These are phyloP conservation scores for Maniola hyperantus DNA, from an alignment of 2,888 invertebrate species.

Conservation along the genomic window DNA sequence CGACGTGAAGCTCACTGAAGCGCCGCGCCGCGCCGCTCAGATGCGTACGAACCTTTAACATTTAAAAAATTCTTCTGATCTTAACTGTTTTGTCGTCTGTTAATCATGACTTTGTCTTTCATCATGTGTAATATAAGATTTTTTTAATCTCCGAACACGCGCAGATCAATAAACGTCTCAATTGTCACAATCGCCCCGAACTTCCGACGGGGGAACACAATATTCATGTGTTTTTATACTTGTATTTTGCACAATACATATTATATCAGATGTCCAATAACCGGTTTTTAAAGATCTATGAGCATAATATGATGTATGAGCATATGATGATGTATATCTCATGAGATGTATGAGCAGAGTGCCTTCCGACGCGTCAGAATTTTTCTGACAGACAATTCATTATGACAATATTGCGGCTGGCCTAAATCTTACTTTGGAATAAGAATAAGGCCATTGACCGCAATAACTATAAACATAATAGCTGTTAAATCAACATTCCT, in stretches of 20 bases:
- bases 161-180: constrained; percentile 17
- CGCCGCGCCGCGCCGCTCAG: no score
- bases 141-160: no score
- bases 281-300: neutral
- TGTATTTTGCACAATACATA: neutral
- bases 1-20: no score
- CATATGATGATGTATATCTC: no score
- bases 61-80: no score
- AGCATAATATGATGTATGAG: no score
- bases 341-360: no score
- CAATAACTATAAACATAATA: neutral
- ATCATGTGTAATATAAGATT: neutral
- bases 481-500: constrained; percentile 10
- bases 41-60: no score
- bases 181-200: constrained; percentile 16
- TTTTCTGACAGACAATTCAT: no score
- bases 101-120: neutral
- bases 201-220: neutral
- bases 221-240: neutral
- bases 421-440: neutral
- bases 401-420: neutral
- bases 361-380: no score
- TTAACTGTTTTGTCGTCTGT: neutral
- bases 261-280: neutral
- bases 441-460: constrained; percentile 9